A percentile compares a stretch with the other conserved stretches of the same genome.
Conservation (phyloP, 2,113 vertebrate genomes). For the Dissostichus mawsoni region DNA sequence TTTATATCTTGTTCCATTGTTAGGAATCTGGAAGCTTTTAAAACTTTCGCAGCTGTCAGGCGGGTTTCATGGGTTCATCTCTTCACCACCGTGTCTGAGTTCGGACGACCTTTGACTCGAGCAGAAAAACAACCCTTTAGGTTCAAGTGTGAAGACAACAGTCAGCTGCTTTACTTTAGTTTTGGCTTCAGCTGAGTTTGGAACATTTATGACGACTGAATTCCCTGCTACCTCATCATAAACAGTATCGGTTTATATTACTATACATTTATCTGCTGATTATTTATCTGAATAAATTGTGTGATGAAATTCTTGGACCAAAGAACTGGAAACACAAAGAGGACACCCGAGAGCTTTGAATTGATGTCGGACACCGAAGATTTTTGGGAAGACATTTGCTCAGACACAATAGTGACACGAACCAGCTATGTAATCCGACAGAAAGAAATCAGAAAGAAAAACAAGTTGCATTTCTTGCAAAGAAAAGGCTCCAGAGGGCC, state of each 20-base stretch:
- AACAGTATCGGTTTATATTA: neutral
- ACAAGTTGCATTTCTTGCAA: too few species aligned
- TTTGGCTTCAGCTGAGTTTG: constrained; percentile 1
- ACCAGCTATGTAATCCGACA: too few species aligned
- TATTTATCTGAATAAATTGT: neutral
- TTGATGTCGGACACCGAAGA: too few species aligned
- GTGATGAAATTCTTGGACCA: too few species aligned
- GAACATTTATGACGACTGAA: neutral
- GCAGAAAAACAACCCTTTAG: constrained; percentile 19
- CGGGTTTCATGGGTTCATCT: constrained; percentile 11
- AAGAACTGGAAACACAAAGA: too few species aligned
- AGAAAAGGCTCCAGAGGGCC: too few species aligned
- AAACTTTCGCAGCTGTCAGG: constrained; percentile 1
- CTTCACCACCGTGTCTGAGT: constrained; percentile 16
- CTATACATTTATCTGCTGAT: neutral
- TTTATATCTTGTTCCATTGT: neutral
- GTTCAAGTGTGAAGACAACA: constrained; percentile 28
- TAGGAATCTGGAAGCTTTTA: constrained; percentile 16
- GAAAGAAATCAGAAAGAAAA: too few species aligned
- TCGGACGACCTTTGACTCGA: constrained; percentile 14
- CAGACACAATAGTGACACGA: too few species aligned
- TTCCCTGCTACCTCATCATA: neutral
- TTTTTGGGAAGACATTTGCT: too few species aligned
- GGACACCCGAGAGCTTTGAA: too few species aligned
- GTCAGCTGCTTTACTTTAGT: constrained; percentile 6